Evolutionary conservation across 2,888 invertebrate genomes (phyloP), one percentile per base, ranked within the genome.

Genomic region (Epistrophe eligans): DNA sequence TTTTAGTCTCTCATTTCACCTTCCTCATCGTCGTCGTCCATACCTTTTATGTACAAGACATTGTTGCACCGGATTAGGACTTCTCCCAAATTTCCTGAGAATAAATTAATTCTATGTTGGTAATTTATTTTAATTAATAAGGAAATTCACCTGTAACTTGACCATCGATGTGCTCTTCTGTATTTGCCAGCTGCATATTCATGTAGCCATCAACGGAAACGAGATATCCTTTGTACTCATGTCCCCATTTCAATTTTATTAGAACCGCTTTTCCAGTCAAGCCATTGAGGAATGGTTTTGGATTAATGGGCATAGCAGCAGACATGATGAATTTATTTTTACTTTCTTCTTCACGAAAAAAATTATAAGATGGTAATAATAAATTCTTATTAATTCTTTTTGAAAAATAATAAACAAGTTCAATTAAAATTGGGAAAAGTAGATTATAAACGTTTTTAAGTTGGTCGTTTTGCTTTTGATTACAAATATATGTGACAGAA

Each of bases 141-240:
- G 11, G 67, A 19, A 55, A 52, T 10, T 40, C 92, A 95, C 99
- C 99, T 89, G 98, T 98, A 88, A 96, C 95, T 88, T 95, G 95
- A 73, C 98, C 98, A 91, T 99, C 99, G 88, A 99, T 97, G 91
- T 96, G 97, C 94, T 99, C 99, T 93, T 99, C 99, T 10, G 99
- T 98, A 92, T 99, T 99, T 0, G 99, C 99, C 84, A 99, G 93
- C 94, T 99, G 99, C 89, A 99, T 94, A 93, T 99, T 99, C 99
- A 99, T 99, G 92, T 99, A 99, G 9, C 98, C 98, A 93, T 99
- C 99, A 1, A 99, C 98, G 5, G 99, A 99, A 0, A 99, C 99
- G 45, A 99, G 94, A 90, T 98, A 97, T 15, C 99, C 99, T 95
- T 99, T 99, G 93, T 99, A 99, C 93, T 99, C 99, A 93, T 99